Evolutionary conservation across 2,888 invertebrate genomes (phyloP).

Genomic region (Alentia gelatinosa): DNA sequence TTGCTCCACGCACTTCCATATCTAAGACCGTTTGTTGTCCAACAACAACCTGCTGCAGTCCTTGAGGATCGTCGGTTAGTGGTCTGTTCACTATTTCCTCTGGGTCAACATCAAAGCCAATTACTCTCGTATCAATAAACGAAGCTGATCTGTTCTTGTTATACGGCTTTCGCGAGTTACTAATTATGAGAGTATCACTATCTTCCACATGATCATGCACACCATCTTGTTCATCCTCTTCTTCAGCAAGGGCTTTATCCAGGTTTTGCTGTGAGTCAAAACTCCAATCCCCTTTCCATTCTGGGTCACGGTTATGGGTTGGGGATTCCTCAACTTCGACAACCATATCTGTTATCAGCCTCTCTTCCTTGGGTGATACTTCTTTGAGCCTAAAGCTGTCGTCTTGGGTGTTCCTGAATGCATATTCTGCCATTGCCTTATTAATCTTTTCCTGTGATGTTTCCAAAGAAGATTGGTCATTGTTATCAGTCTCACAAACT

Average conservation of each 20-base stretch:
- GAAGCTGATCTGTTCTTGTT: background rate
- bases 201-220: background rate
- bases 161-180: background rate
- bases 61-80: background rate
- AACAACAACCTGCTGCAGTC: background rate
- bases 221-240: background rate
- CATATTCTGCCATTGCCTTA: constrained; percentile 20
- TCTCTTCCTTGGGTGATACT: background rate
- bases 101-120: constrained; percentile 51
- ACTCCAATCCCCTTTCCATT: background rate
- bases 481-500: background rate
- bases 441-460: background rate
- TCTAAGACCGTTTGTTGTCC: background rate
- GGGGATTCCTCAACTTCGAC: constrained; percentile 9
- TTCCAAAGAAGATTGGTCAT: background rate
- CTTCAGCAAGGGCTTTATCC: background rate
- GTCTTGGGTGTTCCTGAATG: constrained; percentile 18
- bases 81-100: background rate
- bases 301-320: background rate
- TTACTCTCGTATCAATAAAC: constrained; percentile 51
- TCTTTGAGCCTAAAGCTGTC: constrained; percentile 12
- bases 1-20: background rate
- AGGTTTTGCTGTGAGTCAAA: background rate
- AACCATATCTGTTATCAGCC: background rate
- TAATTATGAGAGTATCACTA: background rate